Base-by-base conservation (phyloP, 2,888 invertebrate genomes). In the Chrysolina oricalcia region DNA sequence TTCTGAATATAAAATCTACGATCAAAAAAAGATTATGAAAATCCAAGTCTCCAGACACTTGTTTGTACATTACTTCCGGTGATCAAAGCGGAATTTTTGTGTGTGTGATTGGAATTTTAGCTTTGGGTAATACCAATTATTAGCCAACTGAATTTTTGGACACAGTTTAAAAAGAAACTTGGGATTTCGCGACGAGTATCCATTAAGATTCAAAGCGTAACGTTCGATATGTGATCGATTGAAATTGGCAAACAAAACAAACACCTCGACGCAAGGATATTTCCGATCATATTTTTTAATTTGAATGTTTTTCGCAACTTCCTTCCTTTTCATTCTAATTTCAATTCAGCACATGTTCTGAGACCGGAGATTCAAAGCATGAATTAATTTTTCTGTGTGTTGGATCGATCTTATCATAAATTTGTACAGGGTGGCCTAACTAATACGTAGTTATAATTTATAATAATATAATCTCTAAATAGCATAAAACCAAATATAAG, bases 181-280 rank as follows among this genome's bases (percentile, higher is more conserved):
- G 2, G 15, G n/a, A 35, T 17, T 59, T 59, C n/a, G n/a, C 27
- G 13, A 15, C 8, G 35, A 27, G 15, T 27, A 23, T 59, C 9
- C n/a, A 35, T 59, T 59, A 15, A 17, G 23, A 59, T 59, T 19
- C 59, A 59, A 59, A 27, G 27, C 59, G 59, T 59, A 19, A n/a
- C 19, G n/a, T 50, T 50, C 10, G 59, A 35, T 59, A 27, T 35
- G 15, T 59, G 13, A 59, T 59, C 27, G 59, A 59, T 27, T 59
- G n/a, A 59, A 27, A 35, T 59, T 35, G 27, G 59, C 59, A 59
- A 59, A 59, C 59, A 59, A 59, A 59, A 59, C 59, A 27, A 59
- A 59, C n/a, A 35, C 59, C 15, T 35, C 27, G n/a, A 27, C 10
- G 59, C 59, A 27, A 59, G 59, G 59, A 59, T 17, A 59, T 59